Conservation (phyloP, 2,888 invertebrate species). For the Caenorhabditis sp. region DNA sequence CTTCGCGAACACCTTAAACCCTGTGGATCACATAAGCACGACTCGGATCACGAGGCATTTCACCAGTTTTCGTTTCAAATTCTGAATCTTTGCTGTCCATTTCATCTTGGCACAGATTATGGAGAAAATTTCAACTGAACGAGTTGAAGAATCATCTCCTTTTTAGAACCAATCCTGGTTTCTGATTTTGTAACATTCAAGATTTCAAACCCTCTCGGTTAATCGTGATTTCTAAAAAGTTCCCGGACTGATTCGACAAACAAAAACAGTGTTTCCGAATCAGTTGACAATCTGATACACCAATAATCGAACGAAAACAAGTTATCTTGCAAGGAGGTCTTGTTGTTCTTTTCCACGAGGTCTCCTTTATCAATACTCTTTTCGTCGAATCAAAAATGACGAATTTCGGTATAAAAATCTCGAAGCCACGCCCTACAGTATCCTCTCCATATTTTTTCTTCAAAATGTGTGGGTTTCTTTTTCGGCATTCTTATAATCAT, state of each 20-base stretch:
- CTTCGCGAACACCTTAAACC: too few species aligned
- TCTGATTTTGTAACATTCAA: too few species aligned
- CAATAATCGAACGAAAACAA: conserved; percentile 33
- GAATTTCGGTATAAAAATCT: conserved; percentile 5
- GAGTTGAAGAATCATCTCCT: too few species aligned
- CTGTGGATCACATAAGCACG: too few species aligned
- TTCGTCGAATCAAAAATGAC: conserved; percentile 29
- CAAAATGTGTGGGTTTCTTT: not conserved
- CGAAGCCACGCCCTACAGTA: not conserved
- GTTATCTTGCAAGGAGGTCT: conserved; percentile 30
- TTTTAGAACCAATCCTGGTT: too few species aligned
- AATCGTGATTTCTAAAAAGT: not conserved
- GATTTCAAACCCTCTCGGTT: too few species aligned
- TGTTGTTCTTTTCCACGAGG: conserved; percentile 34
- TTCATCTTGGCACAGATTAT: too few species aligned
- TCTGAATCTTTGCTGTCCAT: too few species aligned
- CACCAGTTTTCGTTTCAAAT: too few species aligned
- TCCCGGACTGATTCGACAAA: conserved; percentile 12
- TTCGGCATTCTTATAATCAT: not conserved
- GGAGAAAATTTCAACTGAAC: too few species aligned
- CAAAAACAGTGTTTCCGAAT: not conserved
- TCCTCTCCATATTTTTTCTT: not conserved
- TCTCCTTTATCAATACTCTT: conserved; percentile 3
- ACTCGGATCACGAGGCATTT: too few species aligned
- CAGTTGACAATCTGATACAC: conserved; percentile 30